Conservation (phyloP, 2,797 vertebrate genomes). For the Pempheris klunzingeri region DNA sequence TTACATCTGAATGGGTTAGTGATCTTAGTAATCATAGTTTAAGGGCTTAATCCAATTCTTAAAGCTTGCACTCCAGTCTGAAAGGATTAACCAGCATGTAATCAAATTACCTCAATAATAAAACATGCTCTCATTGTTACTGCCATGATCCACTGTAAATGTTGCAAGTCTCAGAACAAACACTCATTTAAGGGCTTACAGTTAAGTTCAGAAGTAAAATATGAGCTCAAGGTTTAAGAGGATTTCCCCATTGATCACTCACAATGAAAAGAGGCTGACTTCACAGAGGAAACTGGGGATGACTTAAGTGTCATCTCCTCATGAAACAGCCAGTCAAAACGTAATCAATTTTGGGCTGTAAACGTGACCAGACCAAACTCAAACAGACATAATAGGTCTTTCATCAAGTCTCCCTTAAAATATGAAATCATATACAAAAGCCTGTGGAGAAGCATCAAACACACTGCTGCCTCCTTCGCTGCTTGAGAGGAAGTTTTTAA, state of each 20-base stretch:
- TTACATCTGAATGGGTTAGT: constrained; percentile 77
- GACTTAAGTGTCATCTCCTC: constrained; percentile 53
- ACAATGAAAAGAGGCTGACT: constrained; percentile 57
- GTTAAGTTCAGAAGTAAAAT: constrained; percentile 76
- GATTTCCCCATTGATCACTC: constrained; percentile 76
- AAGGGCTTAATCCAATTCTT: constrained; percentile 84
- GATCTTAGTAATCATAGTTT: constrained; percentile 82
- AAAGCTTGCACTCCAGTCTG: constrained; percentile 78
- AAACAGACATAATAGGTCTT: constrained; percentile 20
- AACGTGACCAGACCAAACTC: constrained; percentile 42
- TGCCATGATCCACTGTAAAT: constrained; percentile 77
- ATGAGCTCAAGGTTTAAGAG: constrained; percentile 77
- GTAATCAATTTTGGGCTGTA: constrained; percentile 34
- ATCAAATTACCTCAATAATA: constrained; percentile 85
- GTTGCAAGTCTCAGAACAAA: constrained; percentile 78
- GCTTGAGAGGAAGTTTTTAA: constrained; percentile 65
- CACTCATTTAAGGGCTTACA: constrained; percentile 77
- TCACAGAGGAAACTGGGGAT: constrained; percentile 39
- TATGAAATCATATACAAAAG: constrained; percentile 41
- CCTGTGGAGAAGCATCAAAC: constrained; percentile 62
- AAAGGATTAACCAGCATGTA: constrained; percentile 84
- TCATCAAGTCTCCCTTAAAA: constrained; percentile 48
- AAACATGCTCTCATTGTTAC: constrained; percentile 76
- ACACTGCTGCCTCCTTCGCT: constrained; percentile 38
- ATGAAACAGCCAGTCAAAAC: constrained; percentile 45